Conservation (phyloP, 2,888 invertebrate genomes). For the Sphaerophoria taeniata region DNA sequence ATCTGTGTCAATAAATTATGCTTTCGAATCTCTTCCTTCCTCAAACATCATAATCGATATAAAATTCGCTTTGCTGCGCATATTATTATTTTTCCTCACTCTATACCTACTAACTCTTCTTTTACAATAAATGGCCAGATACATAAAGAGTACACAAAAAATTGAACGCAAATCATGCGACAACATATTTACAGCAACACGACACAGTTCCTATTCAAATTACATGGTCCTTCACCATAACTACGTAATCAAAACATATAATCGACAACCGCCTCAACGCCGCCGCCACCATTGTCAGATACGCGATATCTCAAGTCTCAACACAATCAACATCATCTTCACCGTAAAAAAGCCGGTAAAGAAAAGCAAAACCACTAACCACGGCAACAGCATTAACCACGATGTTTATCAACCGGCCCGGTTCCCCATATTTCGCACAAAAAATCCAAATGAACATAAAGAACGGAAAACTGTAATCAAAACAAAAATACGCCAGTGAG, state of each 20-base stretch:
- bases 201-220: constrained; percentile 3
- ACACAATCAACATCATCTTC: constrained; percentile 24
- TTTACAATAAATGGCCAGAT: background rate
- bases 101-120: background rate
- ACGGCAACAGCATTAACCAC: constrained; percentile 1
- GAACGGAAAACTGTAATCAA: constrained; percentile 52
- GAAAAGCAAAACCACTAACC: constrained; percentile 10
- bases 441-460: constrained; percentile 15
- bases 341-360: constrained; percentile 59
- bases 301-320: constrained; percentile 23
- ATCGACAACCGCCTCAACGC: background rate
- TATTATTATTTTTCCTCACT: background rate
- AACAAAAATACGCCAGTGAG: constrained; percentile 48
- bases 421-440: constrained; percentile 7
- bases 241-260: constrained; percentile 16
- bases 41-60: constrained; percentile 13
- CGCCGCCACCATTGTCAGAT: background rate
- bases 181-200: constrained; percentile 4
- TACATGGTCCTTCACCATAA: constrained; percentile 8
- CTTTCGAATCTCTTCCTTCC: background rate
- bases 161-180: constrained; percentile 13
- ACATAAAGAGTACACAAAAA: background rate
- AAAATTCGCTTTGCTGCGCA: constrained; percentile 8
- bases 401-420: constrained; percentile 40
- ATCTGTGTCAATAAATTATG: constrained; percentile 11